These are phyloP conservation scores for Spongilla lacustris DNA, from an alignment of 37 sponge, comb jelly and placozoan genomes.

Conservation along the genomic window DNA sequence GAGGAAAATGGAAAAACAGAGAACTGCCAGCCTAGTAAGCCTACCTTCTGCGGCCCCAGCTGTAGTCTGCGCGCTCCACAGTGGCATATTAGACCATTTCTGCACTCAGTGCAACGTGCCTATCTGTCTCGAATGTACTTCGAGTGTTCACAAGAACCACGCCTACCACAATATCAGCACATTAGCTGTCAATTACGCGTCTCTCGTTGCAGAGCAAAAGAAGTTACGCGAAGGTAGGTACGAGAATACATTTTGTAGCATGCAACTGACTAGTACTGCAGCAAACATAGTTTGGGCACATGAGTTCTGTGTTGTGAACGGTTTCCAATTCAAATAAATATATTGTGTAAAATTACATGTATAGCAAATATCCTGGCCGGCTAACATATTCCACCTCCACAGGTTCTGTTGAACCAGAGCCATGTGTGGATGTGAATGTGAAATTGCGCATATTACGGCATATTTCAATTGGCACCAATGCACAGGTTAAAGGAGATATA, in stretches of 20 bases:
- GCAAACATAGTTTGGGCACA: too few species aligned
- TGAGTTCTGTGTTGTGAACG: too few species aligned
- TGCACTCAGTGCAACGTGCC: not conserved
- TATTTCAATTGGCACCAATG: slow-evolving; percentile 30
- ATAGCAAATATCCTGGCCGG: too few species aligned
- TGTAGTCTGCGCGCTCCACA: not conserved
- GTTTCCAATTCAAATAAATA: too few species aligned
- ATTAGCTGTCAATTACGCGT: not conserved
- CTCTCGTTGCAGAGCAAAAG: not conserved
- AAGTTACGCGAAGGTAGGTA: not conserved
- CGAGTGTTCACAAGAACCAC: not conserved
- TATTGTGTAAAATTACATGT: too few species aligned
- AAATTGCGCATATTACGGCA: not conserved
- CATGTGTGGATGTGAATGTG: not conserved
- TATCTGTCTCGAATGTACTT: not conserved
- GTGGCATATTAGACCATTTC: not conserved
- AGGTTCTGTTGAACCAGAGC: not conserved
- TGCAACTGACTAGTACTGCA: too few species aligned
- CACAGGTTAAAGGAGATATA: slow-evolving; percentile 47
- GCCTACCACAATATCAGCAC: not conserved
- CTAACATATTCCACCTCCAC: too few species aligned
- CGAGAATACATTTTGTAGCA: too few species aligned
- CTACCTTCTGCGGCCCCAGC: not conserved
- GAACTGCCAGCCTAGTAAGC: not conserved
- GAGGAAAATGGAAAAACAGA: not conserved